These are phyloP conservation scores for Petrocephalus schoutedeni DNA, from an alignment of 2,797 vertebrate genomes.

Conservation along the genomic window DNA sequence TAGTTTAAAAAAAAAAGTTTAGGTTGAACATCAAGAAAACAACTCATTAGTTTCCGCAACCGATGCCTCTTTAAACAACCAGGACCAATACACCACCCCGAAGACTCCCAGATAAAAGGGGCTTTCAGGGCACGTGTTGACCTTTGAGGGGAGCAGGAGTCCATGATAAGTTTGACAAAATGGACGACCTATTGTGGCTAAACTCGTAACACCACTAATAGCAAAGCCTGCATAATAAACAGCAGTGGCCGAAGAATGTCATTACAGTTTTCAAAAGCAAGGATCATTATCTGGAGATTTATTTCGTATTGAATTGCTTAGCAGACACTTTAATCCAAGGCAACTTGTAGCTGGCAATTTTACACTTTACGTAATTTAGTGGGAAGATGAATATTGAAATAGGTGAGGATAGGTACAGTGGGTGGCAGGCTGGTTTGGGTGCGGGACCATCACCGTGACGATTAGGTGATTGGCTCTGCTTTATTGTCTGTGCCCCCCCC, in stretches of 20 bases:
- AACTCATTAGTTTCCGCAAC: neutral
- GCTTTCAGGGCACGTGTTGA: neutral
- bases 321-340: neutral
- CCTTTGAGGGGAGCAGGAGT: neutral
- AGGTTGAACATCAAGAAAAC: neutral
- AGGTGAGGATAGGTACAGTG: neutral
- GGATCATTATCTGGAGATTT: neutral
- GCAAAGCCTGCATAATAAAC: neutral
- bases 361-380: conserved; percentile 7
- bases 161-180: conserved; percentile 1
- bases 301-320: conserved; percentile 5
- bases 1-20: neutral
- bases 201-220: neutral
- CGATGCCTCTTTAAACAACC: neutral
- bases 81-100: neutral
- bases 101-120: neutral
- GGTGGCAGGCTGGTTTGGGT: neutral
- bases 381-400: neutral
- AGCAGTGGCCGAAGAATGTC: neutral
- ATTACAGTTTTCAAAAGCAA: conserved; percentile 2
- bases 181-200: neutral
- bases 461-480: neutral
- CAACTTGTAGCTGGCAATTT: neutral
- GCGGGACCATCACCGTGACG: neutral
- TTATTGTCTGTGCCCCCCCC: neutral